phyloP scores from a whole-genome alignment of 2,113 vertebrate species.

The Talpa occidentalis region DNA sequence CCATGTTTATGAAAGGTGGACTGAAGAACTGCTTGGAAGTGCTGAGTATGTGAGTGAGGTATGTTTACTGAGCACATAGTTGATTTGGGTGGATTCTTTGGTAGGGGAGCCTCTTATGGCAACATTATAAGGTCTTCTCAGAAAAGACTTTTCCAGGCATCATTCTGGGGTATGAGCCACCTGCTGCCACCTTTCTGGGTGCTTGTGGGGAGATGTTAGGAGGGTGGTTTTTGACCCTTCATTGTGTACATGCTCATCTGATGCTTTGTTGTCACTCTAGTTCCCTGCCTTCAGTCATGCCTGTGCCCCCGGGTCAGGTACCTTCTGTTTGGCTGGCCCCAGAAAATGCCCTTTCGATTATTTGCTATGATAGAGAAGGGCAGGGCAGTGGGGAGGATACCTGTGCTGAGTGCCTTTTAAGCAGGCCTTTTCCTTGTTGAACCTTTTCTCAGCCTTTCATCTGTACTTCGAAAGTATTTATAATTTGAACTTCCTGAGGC shows the following conservation, averaged over 20 bases:
- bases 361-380: background rate
- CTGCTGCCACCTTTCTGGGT: background rate
- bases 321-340: background rate
- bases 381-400: background rate
- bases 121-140: constrained; percentile 1
- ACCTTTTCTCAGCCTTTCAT: background rate
- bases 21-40: background rate
- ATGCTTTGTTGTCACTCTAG: background rate
- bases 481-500: background rate
- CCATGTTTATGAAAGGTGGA: background rate
- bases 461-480: background rate
- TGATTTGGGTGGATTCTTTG: background rate
- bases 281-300: background rate
- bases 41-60: background rate
- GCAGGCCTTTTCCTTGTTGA: background rate
- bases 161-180: background rate
- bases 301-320: background rate
- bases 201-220: background rate
- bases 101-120: background rate
- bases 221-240: background rate
- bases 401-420: background rate
- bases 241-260: background rate
- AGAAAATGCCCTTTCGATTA: background rate
- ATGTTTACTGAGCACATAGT: background rate
- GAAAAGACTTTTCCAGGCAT: background rate